Evolutionary conservation across 2,888 invertebrate species (phyloP), one percentile per base, ranked within the genome.

Genomic region (Cephus runcator): DNA sequence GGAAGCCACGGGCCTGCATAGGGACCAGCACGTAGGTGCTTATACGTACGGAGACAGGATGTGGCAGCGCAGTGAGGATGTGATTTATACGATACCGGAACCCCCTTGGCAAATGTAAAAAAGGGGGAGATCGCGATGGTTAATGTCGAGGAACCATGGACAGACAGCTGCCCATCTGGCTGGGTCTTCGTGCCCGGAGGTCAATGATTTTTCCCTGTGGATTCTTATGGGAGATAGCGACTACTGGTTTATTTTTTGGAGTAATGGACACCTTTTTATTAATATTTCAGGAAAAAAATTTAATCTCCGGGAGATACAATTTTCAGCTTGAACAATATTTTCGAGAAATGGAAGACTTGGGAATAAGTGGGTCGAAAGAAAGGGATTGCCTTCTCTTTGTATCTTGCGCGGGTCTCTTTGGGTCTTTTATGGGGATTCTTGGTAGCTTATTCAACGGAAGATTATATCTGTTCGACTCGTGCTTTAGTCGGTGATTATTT

Each of bases 21-120:
- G 33, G 75, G 33, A 40, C 69, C 31, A n/a, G 31, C 75, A 56
- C 33, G 75, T 34, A 30, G 30, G 30, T 36, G 34, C 35, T 74
- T 35, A 12, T 30, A 74, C 36, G 75, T 71, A 69, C 75, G 71
- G 75, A 75, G 78, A 78, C 78, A 76, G 78, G 76, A 77, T 77
- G 40, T 74, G 77, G 83, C 71, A 71, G 71, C 81, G 84, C 12
- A 33, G 84, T 83, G 85, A 85, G 87, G 87, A 88, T 87, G 88
- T 89, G 90, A 90, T 91, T 90, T 90, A 89, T 87, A 85, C 86
- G 87, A 88, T 86, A 88, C 86, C 87, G 88, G 87, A 88, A 88
- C 87, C 86, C 86, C 86, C 83, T 79, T 79, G 71, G 79, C 79
- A 79, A 76, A 75, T 77, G 80, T 71, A 82, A 83, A 82, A 80